Evolutionary conservation across 2,888 invertebrate genomes (phyloP), one percentile per base, ranked within the genome.

Genomic region (Sepioteuthis lessoniana): DNA sequence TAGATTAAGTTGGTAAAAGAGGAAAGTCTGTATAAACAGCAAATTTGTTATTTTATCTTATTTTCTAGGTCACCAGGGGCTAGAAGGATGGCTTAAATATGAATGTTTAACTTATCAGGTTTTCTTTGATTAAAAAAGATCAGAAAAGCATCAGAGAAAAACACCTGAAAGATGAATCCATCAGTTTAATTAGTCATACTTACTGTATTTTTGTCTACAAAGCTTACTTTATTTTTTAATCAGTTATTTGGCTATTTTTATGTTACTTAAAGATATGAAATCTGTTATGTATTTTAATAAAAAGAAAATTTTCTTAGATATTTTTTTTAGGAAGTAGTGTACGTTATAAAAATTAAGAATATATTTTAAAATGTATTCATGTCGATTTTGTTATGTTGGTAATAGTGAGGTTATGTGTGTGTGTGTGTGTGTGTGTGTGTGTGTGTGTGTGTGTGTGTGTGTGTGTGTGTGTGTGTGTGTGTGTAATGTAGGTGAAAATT

Each of bases 1-100:
- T 76, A 76, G 76, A 76, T 76, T 76, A n/a, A 76, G 76, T n/a
- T 76, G n/a, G 76, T n/a, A 76, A 76, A 76, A 76, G 76, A 76
- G 76, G 76, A 76, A 76, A 76, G 76, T 76, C 76, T 76, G 76
- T 76, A 76, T 76, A 76, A 76, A 76, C 76, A 76, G 76, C n/a
- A 31, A 76, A n/a, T n/a, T 10, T 76, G 76, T 76, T 76, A 76
- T 76, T 76, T n/a, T 76, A 76, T 76, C 76, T 76, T n/a, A 76
- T 76, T 76, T 76, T 76, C n/a, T 76, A 76, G n/a, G 76, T 31
- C 76, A 76, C 76, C 10, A 31, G 76, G 76, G 76, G 76, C 76
- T 76, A 31, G 31, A 76, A 76, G n/a, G 76, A n/a, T 76, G 21
- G 76, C 76, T 76, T n/a, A 76, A 76, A 76, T 76, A n/a, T 76